Percentiles rank a stretch among this genome's conserved stretches.
phyloP scores from a whole-genome alignment of 2,113 vertebrate genomes.

The Miniopterus natalensis region DNA sequence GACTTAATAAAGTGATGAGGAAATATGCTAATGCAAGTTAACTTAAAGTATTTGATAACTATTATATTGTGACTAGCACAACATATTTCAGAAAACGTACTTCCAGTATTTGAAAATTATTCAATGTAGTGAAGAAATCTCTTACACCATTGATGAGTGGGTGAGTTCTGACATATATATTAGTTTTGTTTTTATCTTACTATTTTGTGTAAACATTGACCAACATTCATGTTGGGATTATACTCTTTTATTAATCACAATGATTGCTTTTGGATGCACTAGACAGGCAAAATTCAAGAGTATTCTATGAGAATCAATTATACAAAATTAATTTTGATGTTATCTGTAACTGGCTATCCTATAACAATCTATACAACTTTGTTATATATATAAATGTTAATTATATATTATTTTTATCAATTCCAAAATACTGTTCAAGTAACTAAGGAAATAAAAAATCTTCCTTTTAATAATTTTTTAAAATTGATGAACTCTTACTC shows the following conservation, averaged over 20 bases:
- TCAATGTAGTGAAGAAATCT: neutral
- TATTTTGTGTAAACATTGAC: neutral
- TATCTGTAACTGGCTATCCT: neutral
- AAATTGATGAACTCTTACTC: neutral
- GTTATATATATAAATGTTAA: neutral
- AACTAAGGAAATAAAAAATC: neutral
- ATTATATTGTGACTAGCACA: neutral
- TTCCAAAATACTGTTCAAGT: neutral
- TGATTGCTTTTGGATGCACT: neutral
- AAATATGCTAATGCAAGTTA: constrained; percentile 22
- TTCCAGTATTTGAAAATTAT: neutral
- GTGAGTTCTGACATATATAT: neutral
- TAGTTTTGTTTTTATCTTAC: neutral
- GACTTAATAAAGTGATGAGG: neutral
- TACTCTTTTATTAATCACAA: neutral
- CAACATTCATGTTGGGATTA: neutral
- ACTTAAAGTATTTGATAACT: neutral
- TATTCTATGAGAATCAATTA: neutral
- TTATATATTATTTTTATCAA: neutral
- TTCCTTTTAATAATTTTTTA: neutral
- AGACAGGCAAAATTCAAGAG: neutral
- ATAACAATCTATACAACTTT: neutral
- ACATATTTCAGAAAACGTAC: neutral
- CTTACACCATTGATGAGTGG: neutral
- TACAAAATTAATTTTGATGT: neutral